Conservation (phyloP, 2,797 vertebrate genomes). For the Leptodactylus fallax region DNA sequence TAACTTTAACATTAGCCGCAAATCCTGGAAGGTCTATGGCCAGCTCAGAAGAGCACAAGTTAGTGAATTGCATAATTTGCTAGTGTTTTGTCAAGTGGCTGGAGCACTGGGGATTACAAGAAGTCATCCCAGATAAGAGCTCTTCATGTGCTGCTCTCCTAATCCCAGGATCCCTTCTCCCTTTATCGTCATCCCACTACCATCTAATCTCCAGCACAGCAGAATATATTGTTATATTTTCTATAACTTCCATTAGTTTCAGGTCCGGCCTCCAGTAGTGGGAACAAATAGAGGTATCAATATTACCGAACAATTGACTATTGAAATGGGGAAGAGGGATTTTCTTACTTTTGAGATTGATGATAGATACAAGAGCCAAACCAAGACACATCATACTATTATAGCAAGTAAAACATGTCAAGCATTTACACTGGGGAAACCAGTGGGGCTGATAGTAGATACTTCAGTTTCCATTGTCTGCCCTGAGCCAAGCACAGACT, state of each 20-base stretch:
- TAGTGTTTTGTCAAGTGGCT: background rate
- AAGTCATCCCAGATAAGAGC: conserved; percentile 10
- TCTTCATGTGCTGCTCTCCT: background rate
- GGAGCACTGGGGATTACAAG: conserved; percentile 4
- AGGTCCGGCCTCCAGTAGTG: background rate
- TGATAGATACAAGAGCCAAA: too few relatives aligned
- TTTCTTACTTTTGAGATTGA: too few relatives aligned
- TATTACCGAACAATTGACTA: too few relatives aligned
- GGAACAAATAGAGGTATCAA: background rate
- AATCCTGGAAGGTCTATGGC: background rate
- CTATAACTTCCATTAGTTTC: background rate
- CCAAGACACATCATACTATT: too few relatives aligned
- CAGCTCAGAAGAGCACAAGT: background rate
- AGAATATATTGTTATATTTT: background rate
- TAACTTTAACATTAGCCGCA: too few relatives aligned
- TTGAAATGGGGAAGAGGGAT: too few relatives aligned
- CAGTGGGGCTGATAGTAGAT: too few relatives aligned
- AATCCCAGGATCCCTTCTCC: conserved; percentile 11
- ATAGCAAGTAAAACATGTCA: too few relatives aligned
- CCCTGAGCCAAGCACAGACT: too few relatives aligned
- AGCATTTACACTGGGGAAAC: too few relatives aligned
- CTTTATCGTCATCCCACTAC: background rate
- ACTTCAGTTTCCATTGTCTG: too few relatives aligned
- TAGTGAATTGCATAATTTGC: background rate
- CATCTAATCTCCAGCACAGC: background rate